Evolutionary conservation across 2,888 invertebrate species (phyloP).

Genomic region (Polydrusus tereticollis): DNA sequence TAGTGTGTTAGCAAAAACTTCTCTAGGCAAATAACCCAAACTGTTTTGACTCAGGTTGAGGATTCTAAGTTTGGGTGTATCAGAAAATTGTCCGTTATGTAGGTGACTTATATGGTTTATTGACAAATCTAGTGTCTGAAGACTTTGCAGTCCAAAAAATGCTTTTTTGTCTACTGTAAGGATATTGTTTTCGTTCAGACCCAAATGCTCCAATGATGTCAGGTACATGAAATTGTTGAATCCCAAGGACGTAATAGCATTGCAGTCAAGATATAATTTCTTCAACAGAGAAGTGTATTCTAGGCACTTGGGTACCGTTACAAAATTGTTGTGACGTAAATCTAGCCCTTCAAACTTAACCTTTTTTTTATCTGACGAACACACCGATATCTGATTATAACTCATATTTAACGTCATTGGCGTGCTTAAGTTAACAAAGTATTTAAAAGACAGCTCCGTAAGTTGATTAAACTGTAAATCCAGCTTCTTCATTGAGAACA

Average conservation of each 20-base stretch:
- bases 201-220: slow-evolving; percentile 78
- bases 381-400: slow-evolving; percentile 73
- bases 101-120: slow-evolving; percentile 82
- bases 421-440: slow-evolving; percentile 80
- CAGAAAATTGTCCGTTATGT: slow-evolving; percentile 84
- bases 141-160: slow-evolving; percentile 79
- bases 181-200: slow-evolving; percentile 81
- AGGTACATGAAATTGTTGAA: slow-evolving; percentile 82
- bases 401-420: slow-evolving; percentile 84
- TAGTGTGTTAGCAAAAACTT: slow-evolving; percentile 83
- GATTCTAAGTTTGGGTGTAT: slow-evolving; percentile 79
- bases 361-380: slow-evolving; percentile 66
- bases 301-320: slow-evolving; percentile 78
- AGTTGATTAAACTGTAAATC: slow-evolving; percentile 86
- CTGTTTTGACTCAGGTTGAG: slow-evolving; percentile 81
- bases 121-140: slow-evolving; percentile 85
- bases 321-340: slow-evolving; percentile 77
- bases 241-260: slow-evolving; percentile 78
- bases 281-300: slow-evolving; percentile 75
- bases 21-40: slow-evolving; percentile 80
- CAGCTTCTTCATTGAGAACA: slow-evolving; percentile 82
- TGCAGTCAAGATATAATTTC: slow-evolving; percentile 80
- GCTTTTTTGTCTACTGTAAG: slow-evolving; percentile 80
- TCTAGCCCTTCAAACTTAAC: slow-evolving; percentile 78
- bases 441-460: slow-evolving; percentile 75